phyloP scores from a whole-genome alignment of 2,888 invertebrate genomes.

The Coleophora deauratella region DNA sequence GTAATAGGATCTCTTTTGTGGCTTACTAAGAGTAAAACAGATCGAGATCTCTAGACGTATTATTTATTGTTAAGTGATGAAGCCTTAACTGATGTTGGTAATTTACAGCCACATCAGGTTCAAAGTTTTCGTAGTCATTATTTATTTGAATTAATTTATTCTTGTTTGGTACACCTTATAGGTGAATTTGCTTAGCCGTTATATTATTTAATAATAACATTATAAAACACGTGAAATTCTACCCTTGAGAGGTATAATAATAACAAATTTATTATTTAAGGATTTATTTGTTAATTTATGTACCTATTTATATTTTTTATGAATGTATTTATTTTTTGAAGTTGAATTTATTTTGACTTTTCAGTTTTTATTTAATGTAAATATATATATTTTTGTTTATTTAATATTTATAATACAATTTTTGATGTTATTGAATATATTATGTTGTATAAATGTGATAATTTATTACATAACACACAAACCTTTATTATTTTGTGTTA shows the following conservation, averaged over 20 bases:
- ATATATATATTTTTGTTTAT: too few species aligned
- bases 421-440: slow-evolving; percentile 26
- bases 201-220: slow-evolving; percentile 32
- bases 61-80: slow-evolving; percentile 41
- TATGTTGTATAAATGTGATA: slow-evolving; percentile 10
- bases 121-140: slow-evolving; percentile 25
- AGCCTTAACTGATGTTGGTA: slow-evolving; percentile 23
- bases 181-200: slow-evolving; percentile 13
- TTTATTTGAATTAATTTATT: slow-evolving; percentile 19
- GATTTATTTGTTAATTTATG: too few species aligned
- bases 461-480: neutral
- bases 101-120: slow-evolving; percentile 24
- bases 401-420: too few species aligned
- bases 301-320: too few species aligned
- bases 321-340: too few species aligned
- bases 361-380: too few species aligned
- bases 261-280: too few species aligned
- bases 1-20: slow-evolving; percentile 46
- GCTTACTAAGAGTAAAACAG: slow-evolving; percentile 51
- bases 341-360: too few species aligned
- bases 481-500: slow-evolving; percentile 1
- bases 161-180: slow-evolving; percentile 31
- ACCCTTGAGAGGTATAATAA: too few species aligned
- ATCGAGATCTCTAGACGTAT: slow-evolving; percentile 25
- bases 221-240: too few species aligned